phyloP scores from a whole-genome alignment of 2,797 vertebrate genomes.

The Euphonia xanthogaster region DNA sequence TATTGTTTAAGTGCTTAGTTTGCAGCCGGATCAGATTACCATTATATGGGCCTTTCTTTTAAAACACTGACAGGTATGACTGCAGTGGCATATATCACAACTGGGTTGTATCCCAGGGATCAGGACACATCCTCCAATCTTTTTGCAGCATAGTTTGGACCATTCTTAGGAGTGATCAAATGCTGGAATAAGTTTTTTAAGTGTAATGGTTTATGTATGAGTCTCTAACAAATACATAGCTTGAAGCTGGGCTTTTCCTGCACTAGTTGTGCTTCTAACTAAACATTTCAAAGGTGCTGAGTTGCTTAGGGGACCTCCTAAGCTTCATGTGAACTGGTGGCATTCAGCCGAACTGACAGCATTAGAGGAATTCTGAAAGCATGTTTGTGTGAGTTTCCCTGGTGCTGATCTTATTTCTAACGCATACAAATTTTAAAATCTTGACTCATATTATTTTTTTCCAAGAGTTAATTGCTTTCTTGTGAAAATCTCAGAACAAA shows the following conservation, averaged over 20 bases:
- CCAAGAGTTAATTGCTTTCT: not conserved
- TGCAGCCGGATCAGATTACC: not conserved
- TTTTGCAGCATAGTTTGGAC: not conserved
- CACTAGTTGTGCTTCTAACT: not conserved
- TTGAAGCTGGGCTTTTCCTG: not conserved
- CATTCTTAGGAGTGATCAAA: not conserved
- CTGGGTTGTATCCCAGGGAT: not conserved
- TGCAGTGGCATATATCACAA: not conserved
- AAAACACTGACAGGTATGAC: not conserved
- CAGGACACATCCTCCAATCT: not conserved
- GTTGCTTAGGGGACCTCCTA: not conserved
- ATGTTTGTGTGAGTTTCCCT: not conserved
- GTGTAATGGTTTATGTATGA: not conserved
- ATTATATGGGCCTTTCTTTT: not conserved
- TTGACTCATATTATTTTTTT: not conserved
- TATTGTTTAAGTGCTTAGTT: not conserved
- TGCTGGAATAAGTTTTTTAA: not conserved
- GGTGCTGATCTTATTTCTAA: not conserved
- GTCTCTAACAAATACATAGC: not conserved
- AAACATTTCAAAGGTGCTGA: not conserved
- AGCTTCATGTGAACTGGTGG: not conserved
- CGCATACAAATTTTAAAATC: not conserved
- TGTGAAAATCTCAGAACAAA: not conserved
- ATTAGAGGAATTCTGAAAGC: not conserved
- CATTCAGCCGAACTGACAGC: not conserved